Conservation (phyloP, 2,113 vertebrate genomes). For the Varanus komodoensis region DNA sequence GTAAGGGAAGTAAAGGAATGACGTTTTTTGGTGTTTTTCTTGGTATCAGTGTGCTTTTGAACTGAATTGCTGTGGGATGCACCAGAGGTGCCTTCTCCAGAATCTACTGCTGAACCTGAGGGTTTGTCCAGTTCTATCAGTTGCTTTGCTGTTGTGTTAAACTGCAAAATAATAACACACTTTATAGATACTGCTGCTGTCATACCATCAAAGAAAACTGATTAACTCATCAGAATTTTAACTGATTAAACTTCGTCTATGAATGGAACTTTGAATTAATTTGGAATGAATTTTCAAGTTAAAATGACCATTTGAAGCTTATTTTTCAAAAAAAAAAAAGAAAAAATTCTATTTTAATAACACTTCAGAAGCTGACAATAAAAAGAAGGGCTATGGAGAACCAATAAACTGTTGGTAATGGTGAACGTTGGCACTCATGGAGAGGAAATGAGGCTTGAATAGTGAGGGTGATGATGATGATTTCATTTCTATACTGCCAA, state of each 20-base stretch:
- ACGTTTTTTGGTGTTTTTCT: slow-evolving; percentile 99
- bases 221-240: background rate
- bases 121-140: slow-evolving; percentile 96
- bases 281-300: background rate
- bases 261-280: background rate
- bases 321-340: too few species aligned
- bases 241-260: background rate
- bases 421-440: too few species aligned
- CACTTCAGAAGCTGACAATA: background rate
- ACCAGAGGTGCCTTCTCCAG: slow-evolving; percentile 87
- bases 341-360: background rate
- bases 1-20: slow-evolving; percentile 99
- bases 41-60: slow-evolving; percentile 87
- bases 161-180: slow-evolving; percentile 76
- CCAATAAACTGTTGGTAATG: too few species aligned
- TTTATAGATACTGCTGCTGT: background rate
- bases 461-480: too few species aligned
- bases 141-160: slow-evolving; percentile 95
- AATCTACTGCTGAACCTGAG: slow-evolving; percentile 80
- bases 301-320: too few species aligned
- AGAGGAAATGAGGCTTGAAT: too few species aligned
- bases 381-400: too few species aligned
- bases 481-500: too few species aligned
- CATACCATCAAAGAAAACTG: background rate
- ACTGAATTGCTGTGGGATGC: slow-evolving; percentile 83